Percentiles rank a stretch among this genome's conserved stretches.
These are phyloP conservation scores for Paramacrobiotus metropolitanus DNA, from an alignment of 1,140 invertebrate species.

Conservation along the genomic window DNA sequence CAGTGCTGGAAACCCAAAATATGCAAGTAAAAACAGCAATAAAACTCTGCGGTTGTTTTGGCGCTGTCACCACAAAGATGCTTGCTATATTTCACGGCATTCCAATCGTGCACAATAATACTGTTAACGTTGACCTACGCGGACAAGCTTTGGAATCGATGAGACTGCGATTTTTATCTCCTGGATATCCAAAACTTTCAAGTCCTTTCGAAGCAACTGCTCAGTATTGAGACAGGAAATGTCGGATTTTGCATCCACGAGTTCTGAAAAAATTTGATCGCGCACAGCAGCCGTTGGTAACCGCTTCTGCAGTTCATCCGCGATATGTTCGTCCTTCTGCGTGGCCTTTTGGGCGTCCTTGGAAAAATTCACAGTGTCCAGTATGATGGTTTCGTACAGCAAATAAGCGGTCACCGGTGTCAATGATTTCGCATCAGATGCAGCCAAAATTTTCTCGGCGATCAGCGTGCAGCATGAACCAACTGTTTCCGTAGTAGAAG, in stretches of 20 bases:
- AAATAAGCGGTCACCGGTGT: conserved; percentile 18
- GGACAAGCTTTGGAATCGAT: conserved; percentile 31
- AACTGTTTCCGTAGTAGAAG: conserved; percentile 31
- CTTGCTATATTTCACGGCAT: too few species aligned
- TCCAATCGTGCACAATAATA: too few species aligned
- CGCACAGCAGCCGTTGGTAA: conserved; percentile 19
- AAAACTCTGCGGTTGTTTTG: too few species aligned
- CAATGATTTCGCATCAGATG: conserved; percentile 14
- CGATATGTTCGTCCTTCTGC: conserved; percentile 31
- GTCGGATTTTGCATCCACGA: conserved; percentile 33
- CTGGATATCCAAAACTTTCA: conserved; percentile 29
- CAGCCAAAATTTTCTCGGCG: conserved; percentile 29
- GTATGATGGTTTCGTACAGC: conserved; percentile 36
- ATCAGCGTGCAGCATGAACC: conserved; percentile 48
- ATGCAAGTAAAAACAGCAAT: too few species aligned
- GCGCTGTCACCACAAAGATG: too few species aligned
- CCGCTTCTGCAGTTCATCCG: conserved; percentile 17
- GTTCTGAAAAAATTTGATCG: conserved; percentile 23
- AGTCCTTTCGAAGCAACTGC: conserved; percentile 36
- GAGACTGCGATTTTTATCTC: conserved; percentile 28
- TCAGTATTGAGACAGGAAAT: conserved; percentile 27
- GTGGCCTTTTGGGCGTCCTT: conserved; percentile 33
- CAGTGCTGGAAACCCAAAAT: neutral
- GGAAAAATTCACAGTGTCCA: conserved; percentile 44
- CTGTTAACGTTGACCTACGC: conserved; percentile 15